phyloP scores from a whole-genome alignment of 1,140 invertebrate genomes.

The Hylaeus anthracinus region DNA sequence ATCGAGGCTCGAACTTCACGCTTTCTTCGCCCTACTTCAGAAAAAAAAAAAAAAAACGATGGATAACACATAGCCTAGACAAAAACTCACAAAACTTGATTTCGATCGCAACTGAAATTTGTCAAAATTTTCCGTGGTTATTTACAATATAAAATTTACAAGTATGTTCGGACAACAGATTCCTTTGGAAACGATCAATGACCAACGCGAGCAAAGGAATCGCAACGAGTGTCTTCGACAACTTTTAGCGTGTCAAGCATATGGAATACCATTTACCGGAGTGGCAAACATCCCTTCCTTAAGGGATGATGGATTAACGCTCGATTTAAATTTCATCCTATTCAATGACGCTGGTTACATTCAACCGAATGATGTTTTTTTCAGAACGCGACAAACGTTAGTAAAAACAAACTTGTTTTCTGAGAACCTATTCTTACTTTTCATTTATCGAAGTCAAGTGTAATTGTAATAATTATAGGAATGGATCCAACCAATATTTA shows the following conservation, averaged over 20 bases:
- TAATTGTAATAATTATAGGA: not conserved
- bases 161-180: slow-evolving; percentile 50
- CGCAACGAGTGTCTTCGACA: slow-evolving; percentile 37
- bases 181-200: slow-evolving; percentile 24
- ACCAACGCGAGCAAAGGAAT: slow-evolving; percentile 17
- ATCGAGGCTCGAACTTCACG: not conserved
- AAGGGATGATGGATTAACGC: slow-evolving; percentile 29
- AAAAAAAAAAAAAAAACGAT: slow-evolving; percentile 16
- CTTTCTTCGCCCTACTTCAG: not conserved
- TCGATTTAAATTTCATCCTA: slow-evolving; percentile 49
- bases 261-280: slow-evolving; percentile 3
- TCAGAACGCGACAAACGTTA: slow-evolving; percentile 2
- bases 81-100: not conserved
- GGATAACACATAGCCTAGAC: slow-evolving; percentile 22
- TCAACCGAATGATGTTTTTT: not conserved
- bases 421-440: too few species aligned
- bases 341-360: slow-evolving; percentile 6
- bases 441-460: too few species aligned
- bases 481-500: not conserved
- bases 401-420: not conserved
- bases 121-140: slow-evolving; percentile 42
- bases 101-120: not conserved
- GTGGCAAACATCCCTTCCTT: slow-evolving; percentile 18
- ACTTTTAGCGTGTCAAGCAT: slow-evolving; percentile 10
- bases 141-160: slow-evolving; percentile 15